Evolutionary conservation across 2,888 invertebrate genomes (phyloP).

Genomic region (Drosophila tripunctata): DNA sequence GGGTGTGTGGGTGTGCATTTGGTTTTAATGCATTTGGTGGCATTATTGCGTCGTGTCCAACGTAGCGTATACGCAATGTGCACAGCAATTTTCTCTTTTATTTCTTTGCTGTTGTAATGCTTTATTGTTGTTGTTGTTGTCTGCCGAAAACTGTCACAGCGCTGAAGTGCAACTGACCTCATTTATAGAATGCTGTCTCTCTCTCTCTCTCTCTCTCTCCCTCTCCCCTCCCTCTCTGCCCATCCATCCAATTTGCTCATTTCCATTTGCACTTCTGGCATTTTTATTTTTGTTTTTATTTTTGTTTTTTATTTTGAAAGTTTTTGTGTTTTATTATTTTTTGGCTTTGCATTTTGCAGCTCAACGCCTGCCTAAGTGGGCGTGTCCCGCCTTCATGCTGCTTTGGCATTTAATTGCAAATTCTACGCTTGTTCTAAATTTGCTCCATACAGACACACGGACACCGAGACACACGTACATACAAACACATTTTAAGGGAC

Average conservation of each 20-base stretch:
- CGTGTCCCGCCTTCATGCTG: conserved; percentile 37
- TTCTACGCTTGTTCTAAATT: conserved; percentile 72
- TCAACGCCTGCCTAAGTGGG: conserved; percentile 38
- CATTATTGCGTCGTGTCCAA: conserved; percentile 68
- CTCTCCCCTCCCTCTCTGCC: background rate
- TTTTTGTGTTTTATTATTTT: background rate
- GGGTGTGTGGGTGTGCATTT: conserved; percentile 20
- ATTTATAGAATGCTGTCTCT: conserved; percentile 40
- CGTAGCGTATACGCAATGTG: conserved; percentile 70
- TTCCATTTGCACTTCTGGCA: no score
- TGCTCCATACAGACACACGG: conserved; percentile 25
- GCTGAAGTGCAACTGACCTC: conserved; percentile 65
- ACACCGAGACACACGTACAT: conserved; percentile 4
- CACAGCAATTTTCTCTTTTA: conserved; percentile 45
- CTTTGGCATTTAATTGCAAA: conserved; percentile 74
- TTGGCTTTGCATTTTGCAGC: conserved; percentile 1
- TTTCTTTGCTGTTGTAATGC: conserved; percentile 22
- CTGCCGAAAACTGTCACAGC: conserved; percentile 69
- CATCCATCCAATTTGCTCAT: no score
- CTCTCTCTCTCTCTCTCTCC: background rate
- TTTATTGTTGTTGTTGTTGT: conserved; percentile 21
- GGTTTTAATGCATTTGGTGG: conserved; percentile 62
- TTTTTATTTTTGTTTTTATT: background rate
- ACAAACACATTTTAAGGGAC: conserved; percentile 6
- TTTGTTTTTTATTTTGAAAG: background rate